Percentiles rank a stretch among this genome's conserved stretches.
Conservation (phyloP, 2,797 vertebrate genomes). For the Tragopan temminckii region DNA sequence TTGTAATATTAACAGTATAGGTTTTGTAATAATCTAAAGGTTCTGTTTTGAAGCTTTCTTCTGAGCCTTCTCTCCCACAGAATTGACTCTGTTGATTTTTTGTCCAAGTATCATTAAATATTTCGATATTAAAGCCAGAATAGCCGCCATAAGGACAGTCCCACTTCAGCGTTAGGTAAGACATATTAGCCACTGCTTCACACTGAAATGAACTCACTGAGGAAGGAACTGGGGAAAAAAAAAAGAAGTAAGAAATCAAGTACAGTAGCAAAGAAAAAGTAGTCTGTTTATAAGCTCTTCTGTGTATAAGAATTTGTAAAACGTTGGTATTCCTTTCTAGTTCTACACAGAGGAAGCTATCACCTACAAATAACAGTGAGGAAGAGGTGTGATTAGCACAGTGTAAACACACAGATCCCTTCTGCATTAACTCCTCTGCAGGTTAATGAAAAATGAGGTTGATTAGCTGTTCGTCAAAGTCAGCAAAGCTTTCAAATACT, state of each 20-base stretch:
- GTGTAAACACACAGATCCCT: not conserved
- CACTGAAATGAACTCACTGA: slow-evolving; percentile 61
- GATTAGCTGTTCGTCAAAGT: not conserved
- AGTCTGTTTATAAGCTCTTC: not conserved
- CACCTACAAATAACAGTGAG: not conserved
- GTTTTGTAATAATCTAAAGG: slow-evolving; percentile 70
- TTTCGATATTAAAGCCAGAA: slow-evolving; percentile 55
- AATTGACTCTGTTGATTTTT: rapidly evolving
- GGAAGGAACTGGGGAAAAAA: slow-evolving; percentile 55
- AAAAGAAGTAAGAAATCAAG: not conserved
- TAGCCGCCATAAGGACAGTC: slow-evolving; percentile 67
- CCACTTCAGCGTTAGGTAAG: slow-evolving; percentile 75
- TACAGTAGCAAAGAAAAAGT: not conserved
- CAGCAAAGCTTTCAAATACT: not conserved
- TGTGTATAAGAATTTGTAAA: not conserved
- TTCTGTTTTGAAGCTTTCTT: rapidly evolving
- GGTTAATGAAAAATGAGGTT: not conserved
- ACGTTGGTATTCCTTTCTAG: not conserved
- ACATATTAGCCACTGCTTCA: slow-evolving; percentile 36
- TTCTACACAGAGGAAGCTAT: not conserved
- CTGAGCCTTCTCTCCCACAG: not conserved
- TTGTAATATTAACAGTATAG: slow-evolving; percentile 72
- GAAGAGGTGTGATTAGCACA: not conserved
- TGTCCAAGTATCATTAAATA: slow-evolving; percentile 10
- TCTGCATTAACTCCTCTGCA: not conserved